phyloP scores from a whole-genome alignment of 2,797 vertebrate genomes.

The Macroramphosus scolopax region DNA sequence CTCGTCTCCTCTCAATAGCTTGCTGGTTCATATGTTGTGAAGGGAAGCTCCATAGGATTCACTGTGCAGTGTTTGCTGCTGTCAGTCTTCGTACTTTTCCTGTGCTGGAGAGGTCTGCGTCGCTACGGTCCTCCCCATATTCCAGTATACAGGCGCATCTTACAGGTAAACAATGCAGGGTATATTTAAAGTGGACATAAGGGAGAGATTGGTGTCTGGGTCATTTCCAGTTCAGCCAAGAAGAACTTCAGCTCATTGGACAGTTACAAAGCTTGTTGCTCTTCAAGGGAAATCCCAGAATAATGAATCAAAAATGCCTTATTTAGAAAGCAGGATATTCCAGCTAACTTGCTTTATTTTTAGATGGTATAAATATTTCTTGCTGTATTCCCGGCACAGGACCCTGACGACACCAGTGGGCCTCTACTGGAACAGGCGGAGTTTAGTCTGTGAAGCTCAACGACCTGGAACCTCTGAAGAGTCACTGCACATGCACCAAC shows the following conservation, averaged over 20 bases:
- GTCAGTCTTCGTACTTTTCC: conserved; percentile 68
- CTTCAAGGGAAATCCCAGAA: no score
- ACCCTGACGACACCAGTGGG: conserved; percentile 51
- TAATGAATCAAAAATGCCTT: no score
- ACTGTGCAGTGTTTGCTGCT: conserved; percentile 61
- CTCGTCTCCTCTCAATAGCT: conserved; percentile 34
- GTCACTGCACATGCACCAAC: no score
- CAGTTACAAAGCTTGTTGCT: no score
- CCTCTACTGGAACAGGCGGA: conserved; percentile 62
- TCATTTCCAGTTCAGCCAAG: no score
- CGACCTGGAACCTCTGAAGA: no score
- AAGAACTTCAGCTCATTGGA: no score
- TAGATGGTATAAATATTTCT: not conserved
- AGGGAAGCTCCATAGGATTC: conserved; percentile 64
- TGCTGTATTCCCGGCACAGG: conserved; percentile 50
- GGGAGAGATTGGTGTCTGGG: no score
- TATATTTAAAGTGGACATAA: no score
- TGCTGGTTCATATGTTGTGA: conserved; percentile 63
- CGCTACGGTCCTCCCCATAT: conserved; percentile 57
- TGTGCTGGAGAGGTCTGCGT: conserved; percentile 75
- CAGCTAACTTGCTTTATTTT: no score
- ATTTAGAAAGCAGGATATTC: no score
- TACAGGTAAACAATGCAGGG: conserved; percentile 69
- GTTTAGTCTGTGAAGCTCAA: conserved; percentile 46
- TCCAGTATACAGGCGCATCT: conserved; percentile 62